These are phyloP conservation scores for Silurus meridionalis DNA, from an alignment of 2,113 vertebrate species.

Conservation along the genomic window DNA sequence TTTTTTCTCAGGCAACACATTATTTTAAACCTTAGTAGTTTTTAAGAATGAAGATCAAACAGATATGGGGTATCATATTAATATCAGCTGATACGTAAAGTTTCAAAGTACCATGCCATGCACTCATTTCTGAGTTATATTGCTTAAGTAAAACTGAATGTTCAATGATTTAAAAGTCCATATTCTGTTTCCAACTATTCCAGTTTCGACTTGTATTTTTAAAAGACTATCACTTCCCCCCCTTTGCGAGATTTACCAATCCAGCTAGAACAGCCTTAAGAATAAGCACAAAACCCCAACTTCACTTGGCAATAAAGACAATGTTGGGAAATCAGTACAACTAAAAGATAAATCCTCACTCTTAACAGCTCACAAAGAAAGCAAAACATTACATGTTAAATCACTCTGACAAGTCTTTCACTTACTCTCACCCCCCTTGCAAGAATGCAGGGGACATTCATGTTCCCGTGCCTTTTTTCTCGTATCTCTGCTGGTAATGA, in stretches of 20 bases:
- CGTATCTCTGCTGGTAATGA: conserved; percentile 11
- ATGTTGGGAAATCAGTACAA: neutral
- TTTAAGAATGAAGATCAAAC: neutral
- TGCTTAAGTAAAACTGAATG: neutral
- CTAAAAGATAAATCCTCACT: neutral
- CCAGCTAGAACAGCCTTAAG: neutral
- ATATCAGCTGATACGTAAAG: neutral
- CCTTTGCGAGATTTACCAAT: neutral
- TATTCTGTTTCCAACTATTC: neutral
- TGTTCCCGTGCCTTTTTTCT: neutral
- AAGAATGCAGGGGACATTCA: neutral
- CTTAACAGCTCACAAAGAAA: neutral
- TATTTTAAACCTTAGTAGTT: neutral
- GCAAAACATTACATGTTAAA: neutral
- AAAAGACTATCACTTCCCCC: neutral
- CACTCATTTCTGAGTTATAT: neutral
- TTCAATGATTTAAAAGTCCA: neutral
- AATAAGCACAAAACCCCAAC: neutral
- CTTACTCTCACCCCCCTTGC: neutral
- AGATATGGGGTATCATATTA: neutral
- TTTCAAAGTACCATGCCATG: neutral
- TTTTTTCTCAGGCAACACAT: neutral
- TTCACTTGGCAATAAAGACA: neutral
- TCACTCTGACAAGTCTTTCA: neutral
- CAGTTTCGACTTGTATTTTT: neutral